A percentile compares a stretch with the other conserved stretches of the same genome.
phyloP scores from a whole-genome alignment of 2,888 invertebrate species.

The Trypoxylon attenuatum region DNA sequence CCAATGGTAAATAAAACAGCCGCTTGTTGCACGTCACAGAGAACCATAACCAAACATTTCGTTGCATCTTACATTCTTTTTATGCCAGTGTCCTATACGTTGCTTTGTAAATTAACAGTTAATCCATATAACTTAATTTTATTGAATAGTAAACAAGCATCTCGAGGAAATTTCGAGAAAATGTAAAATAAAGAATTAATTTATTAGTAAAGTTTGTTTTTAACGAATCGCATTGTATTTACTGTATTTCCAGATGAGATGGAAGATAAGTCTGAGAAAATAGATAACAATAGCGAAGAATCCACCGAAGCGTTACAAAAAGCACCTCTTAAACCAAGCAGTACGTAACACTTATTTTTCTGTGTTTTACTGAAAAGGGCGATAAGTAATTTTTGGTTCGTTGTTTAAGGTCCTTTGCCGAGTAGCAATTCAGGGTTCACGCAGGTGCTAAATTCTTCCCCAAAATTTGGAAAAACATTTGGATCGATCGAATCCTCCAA shows the following conservation, averaged over 20 bases:
- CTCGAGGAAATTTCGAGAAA: too few relatives aligned
- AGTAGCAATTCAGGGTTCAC: background rate
- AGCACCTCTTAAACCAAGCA: constrained; percentile 45
- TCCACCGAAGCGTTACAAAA: constrained; percentile 46
- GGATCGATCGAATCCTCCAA: constrained; percentile 57
- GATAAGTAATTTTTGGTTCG: too few relatives aligned
- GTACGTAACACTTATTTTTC: constrained; percentile 40
- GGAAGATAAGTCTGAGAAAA: constrained; percentile 46
- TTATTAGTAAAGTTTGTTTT: too few relatives aligned
- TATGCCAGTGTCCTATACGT: background rate
- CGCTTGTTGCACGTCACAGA: constrained; percentile 3
- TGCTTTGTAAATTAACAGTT: background rate
- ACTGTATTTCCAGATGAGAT: constrained; percentile 57
- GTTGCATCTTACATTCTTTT: background rate
- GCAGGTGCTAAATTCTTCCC: constrained; percentile 59
- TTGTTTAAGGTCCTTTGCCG: too few relatives aligned
- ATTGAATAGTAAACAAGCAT: too few relatives aligned
- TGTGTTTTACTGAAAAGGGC: too few relatives aligned
- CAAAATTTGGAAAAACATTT: constrained; percentile 62
- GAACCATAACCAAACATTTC: background rate
- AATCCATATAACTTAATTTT: background rate
- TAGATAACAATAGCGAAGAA: constrained; percentile 52
- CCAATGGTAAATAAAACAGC: constrained; percentile 61
- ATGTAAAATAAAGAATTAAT: too few relatives aligned
- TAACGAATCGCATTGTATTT: background rate